Evolutionary conservation across 2,113 vertebrate species (phyloP), one percentile per base, ranked within the genome.

Genomic region (Struthio camelus): DNA sequence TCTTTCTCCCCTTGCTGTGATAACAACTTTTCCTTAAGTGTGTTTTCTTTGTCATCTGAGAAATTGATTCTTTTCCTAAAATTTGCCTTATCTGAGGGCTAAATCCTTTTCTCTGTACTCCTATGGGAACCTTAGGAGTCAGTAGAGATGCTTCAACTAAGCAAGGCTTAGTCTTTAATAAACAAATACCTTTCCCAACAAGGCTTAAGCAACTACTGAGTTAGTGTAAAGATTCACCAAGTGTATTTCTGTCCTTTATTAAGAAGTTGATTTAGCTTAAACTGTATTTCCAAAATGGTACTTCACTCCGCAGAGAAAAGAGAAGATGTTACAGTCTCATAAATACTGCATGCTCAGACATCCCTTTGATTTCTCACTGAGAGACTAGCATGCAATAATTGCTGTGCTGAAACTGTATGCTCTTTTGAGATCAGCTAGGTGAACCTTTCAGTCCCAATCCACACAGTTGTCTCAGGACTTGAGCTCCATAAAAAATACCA

Each of bases 191-290:
- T 77, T 82, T 72, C 48, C 78, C 44, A 61, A 36, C 23, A 69
- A 90, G 59, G 67, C 50, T 34, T 61, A 65, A 76, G 76, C 56
- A 91, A 78, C 51, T 67, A 56, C 67, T 36, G 71, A 66, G 53
- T 75, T 70, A 87, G 28, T 38, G 19, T 77, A 75, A 93, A 90
- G 71, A 91, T 59, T 72, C 48, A 77, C n/a, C 36, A 32, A 67
- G 50, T 38, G 30, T 64, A 51, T 76, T 93, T 91, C 50, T 80
- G 3, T 38, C 32, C 85, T 90, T 87, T 44, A 78, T 89, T 78
- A 85, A n/a, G 78, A 89, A 91, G 67, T 44, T 93, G 71, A 85
- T 95, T 96, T 82, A 73, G 53, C 36, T 80, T 80, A 88, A 94
- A 80, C n/a, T 78, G 22, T 93, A 34, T 64, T 94, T 97, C 75